Evolutionary conservation across 2,113 vertebrate species (phyloP), one percentile per base, ranked within the genome.

Genomic region (Syrmaticus mikado): DNA sequence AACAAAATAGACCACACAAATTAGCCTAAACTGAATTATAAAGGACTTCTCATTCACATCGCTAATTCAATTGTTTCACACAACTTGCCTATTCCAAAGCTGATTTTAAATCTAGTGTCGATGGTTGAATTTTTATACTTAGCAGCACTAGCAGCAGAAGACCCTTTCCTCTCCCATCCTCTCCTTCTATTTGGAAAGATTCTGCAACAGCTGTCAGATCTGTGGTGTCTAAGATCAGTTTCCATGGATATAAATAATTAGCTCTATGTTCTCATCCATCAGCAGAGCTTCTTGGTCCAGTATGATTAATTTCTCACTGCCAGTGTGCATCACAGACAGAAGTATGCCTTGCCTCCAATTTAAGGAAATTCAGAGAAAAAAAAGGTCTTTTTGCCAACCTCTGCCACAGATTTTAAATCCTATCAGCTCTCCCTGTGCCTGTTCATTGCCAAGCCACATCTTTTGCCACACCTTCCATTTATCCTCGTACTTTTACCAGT

Each of bases 211-310:
- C 85, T 77, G 72, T 85, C 53, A 81, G 85, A 82, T 89, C 60
- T 58, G 53, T 77, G 36, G 58, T 67, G 36, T 73, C 80, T 82
- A 50, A 67, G 60, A 77, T 77, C 89, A 77, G 81, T 89, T 94
- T 76, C 85, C 71, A 91, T 89, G 81, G 85, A 82, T 68, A 81
- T 78, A 76, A 71, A 88, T 71, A 92, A 89, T 85, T 82, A 67
- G 60, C 21, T 89, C 14, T 57, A 81, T 27, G n/a, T 67, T 89
- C 55, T 80, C 17, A 16, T 85, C 53, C 38, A 76, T 46, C 52
- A 92, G 48, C 72, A 50, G 41, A 91, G 41, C 28, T 67, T 67
- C 71, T 85, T 85, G 66, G 60, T 20, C 81, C 48, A 25, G 10
- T 68, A 40, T 64, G 61, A 90, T 90, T 83, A 90, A 74, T 83